phyloP scores from a whole-genome alignment of 2,113 vertebrate genomes.

The Indri indri region DNA sequence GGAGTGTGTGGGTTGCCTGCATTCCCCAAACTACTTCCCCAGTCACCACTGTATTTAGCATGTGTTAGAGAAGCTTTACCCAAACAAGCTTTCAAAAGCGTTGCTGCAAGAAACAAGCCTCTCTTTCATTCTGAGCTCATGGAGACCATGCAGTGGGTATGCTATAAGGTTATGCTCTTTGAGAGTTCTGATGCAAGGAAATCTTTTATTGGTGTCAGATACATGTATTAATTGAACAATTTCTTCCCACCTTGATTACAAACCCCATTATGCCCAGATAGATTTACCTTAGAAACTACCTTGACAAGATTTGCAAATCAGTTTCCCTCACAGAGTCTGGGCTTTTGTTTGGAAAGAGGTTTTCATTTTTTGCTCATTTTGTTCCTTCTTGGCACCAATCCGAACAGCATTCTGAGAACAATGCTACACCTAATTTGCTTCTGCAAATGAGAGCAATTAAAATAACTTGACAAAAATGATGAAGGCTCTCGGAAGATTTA shows the following conservation, averaged over 20 bases:
- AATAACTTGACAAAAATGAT: constrained; percentile 77
- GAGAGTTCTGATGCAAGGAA: background rate
- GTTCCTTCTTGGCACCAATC: constrained; percentile 65
- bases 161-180: background rate
- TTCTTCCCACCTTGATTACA: constrained; percentile 72
- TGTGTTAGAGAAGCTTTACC: background rate
- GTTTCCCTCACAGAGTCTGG: constrained; percentile 69
- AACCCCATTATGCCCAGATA: constrained; percentile 58
- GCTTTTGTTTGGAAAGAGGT: constrained; percentile 54
- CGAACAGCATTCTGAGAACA: constrained; percentile 75
- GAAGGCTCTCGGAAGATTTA: constrained; percentile 72
- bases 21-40: background rate
- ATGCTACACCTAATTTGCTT: constrained; percentile 80
- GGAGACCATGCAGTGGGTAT: background rate
- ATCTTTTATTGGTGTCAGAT: background rate
- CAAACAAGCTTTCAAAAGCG: background rate
- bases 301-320: constrained; percentile 73
- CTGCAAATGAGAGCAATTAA: constrained; percentile 85
- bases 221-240: constrained; percentile 65
- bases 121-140: background rate
- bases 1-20: background rate
- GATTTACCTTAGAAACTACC: constrained; percentile 70
- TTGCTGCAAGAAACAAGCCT: background rate
- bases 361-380: constrained; percentile 62
- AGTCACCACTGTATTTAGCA: background rate